Evolutionary conservation across 2,797 vertebrate genomes (phyloP).

Genomic region (Chanos chanos): DNA sequence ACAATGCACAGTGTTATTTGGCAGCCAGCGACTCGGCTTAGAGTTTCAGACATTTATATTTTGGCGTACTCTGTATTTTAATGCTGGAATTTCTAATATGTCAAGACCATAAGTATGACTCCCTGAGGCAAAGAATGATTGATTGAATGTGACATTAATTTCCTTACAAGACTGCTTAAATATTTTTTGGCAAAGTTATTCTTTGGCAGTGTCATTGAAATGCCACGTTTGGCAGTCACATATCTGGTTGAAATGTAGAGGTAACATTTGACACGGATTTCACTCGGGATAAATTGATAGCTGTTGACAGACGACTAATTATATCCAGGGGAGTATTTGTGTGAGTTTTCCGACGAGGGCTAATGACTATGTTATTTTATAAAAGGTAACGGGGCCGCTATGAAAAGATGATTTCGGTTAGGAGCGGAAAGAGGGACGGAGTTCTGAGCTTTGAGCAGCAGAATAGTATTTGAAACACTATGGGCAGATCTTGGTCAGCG

Average conservation of each 20-base stretch:
- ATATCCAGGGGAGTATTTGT: conserved; percentile 69
- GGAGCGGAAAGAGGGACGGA: conserved; percentile 50
- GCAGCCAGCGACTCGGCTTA: conserved; percentile 64
- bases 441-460: conserved; percentile 22
- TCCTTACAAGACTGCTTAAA: conserved; percentile 71
- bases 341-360: conserved; percentile 65
- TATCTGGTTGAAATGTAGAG: conserved; percentile 64
- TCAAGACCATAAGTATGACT: conserved; percentile 71
- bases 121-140: conserved; percentile 66
- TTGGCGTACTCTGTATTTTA: conserved; percentile 62
- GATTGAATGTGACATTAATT: conserved; percentile 77
- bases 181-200: conserved; percentile 60
- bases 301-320: conserved; percentile 75
- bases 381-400: conserved; percentile 71
- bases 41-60: conserved; percentile 65
- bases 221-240: conserved; percentile 67
- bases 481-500: too few relatives aligned
- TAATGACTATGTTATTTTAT: conserved; percentile 71
- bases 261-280: conserved; percentile 71
- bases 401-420: conserved; percentile 67
- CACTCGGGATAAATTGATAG: conserved; percentile 69
- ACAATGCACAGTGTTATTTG: conserved; percentile 71
- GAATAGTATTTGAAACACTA: not conserved
- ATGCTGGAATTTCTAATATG: conserved; percentile 71
- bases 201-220: conserved; percentile 63